Evolutionary conservation across 2,888 invertebrate genomes (phyloP).

Genomic region (Cryptocephalus primarius): DNA sequence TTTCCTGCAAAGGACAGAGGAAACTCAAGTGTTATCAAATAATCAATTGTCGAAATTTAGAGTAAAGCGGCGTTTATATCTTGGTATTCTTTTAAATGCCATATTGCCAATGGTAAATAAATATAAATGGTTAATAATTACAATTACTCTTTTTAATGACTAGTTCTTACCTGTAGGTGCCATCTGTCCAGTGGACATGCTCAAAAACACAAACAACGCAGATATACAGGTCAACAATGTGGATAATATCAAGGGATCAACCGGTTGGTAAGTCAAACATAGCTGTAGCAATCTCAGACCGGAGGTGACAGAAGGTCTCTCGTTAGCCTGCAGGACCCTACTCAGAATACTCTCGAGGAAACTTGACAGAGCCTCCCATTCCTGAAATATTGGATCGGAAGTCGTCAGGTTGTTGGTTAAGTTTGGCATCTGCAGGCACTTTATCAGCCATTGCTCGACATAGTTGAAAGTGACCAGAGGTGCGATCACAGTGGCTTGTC

Average conservation of each 20-base stretch:
- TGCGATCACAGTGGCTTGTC: conserved; percentile 68
- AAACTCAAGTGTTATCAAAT: too few relatives aligned
- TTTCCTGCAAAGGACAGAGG: too few relatives aligned
- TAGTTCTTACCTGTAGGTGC: conserved; percentile 35
- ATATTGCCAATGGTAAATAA: too few relatives aligned
- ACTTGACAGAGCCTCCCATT: conserved; percentile 75
- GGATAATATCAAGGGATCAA: conserved; percentile 72
- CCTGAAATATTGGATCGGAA: conserved; percentile 59
- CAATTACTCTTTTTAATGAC: too few relatives aligned
- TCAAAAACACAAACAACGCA: conserved; percentile 81
- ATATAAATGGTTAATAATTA: too few relatives aligned
- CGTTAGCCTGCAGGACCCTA: conserved; percentile 59
- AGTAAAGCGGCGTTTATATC: too few relatives aligned
- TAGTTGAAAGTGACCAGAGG: conserved; percentile 75
- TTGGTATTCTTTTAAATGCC: too few relatives aligned
- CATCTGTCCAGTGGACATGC: conserved; percentile 74
- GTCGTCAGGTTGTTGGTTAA: conserved; percentile 34
- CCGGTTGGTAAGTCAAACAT: conserved; percentile 64
- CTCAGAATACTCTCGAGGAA: conserved; percentile 76
- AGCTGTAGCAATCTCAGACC: conserved; percentile 69
- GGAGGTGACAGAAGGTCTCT: conserved; percentile 62
- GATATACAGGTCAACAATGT: conserved; percentile 84
- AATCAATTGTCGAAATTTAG: too few relatives aligned
- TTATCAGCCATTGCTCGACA: conserved; percentile 72
- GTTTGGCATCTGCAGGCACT: conserved; percentile 50